Evolutionary conservation across 2,797 vertebrate genomes (phyloP), one percentile per base, ranked within the genome.

Genomic region (Rhabdomys pumilio): DNA sequence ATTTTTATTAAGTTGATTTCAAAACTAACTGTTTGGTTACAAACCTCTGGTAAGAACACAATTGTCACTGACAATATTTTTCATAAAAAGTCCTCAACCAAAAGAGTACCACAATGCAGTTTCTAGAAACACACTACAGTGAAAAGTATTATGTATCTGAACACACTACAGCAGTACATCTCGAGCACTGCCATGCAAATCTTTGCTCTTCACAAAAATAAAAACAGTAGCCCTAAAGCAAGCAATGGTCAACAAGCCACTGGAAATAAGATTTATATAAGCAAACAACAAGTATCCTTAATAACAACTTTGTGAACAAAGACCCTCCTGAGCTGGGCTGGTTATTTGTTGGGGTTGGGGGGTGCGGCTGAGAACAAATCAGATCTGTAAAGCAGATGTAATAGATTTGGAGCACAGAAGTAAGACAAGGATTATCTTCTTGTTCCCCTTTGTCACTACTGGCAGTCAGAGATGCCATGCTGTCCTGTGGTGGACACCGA

Each of bases 1-100:
- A 22, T 89, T 92, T n/a, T 89, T 67, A 77, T 73, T 65, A 87
- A 92, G 20, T 76, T 89, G 38, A 93, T 93, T 89, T 96, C 63
- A 96, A 90, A 50, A 20, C 55, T 86, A 94, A 76, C 44, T 80
- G 3, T 86, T 81, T 79, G 9, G 38, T 53, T 83, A 88, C 22
- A 93, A 97, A 81, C 55, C 9, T 69, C 85, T 87, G 34, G 38
- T 92, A 2, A 59, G 79, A 91, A 90, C 5, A 63, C 29, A 72
- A 63, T 55, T 79, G 15, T 82, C 81, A 87, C 80, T 76, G 76
- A 89, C 0, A 85, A 12, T 31, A 94, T 86, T 86, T 94, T 57
- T 50, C 55, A 67, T 73, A 69, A 84, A 95, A 92, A 55, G 22
- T 95, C 5, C 84, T 15, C 83, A 91, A 88, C 50, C 26, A 96